A percentile compares a stretch with the other conserved stretches of the same genome.
Evolutionary conservation across 2,888 invertebrate genomes (phyloP).

Genomic region (Lysandra bellargus): DNA sequence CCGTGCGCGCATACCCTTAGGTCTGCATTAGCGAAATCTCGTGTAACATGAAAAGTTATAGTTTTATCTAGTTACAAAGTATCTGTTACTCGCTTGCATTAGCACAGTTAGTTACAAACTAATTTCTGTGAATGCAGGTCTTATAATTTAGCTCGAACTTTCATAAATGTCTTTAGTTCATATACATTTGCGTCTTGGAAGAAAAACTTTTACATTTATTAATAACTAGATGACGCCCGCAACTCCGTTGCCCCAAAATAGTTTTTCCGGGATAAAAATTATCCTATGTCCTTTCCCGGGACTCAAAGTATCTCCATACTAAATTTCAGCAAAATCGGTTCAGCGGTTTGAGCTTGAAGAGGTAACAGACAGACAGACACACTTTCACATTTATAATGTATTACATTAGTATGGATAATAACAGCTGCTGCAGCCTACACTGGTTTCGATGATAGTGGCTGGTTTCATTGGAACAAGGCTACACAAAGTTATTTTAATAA

Average conservation of each 20-base stretch:
- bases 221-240: not conserved
- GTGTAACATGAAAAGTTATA: not conserved
- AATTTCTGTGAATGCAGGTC: conserved; percentile 5
- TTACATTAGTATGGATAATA: not conserved
- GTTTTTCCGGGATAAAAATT: too few species aligned
- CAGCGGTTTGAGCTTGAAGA: too few species aligned
- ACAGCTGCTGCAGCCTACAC: not conserved
- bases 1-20: too few species aligned
- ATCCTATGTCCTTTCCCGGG: too few species aligned
- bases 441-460: too few species aligned
- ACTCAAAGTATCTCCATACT: too few species aligned
- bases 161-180: not conserved
- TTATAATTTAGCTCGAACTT: conserved; percentile 1
- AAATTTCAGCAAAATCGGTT: too few species aligned
- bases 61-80: not conserved
- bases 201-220: not conserved
- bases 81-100: not conserved
- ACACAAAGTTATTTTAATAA: not conserved
- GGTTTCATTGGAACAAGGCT: too few species aligned
- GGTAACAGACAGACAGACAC: too few species aligned
- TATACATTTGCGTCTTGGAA: not conserved
- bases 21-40: not conserved
- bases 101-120: not conserved
- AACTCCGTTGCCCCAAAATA: too few species aligned
- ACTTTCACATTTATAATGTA: too few species aligned